These are phyloP conservation scores for Ictalurus punctatus DNA, from an alignment of 2,113 vertebrate genomes.

Conservation along the genomic window DNA sequence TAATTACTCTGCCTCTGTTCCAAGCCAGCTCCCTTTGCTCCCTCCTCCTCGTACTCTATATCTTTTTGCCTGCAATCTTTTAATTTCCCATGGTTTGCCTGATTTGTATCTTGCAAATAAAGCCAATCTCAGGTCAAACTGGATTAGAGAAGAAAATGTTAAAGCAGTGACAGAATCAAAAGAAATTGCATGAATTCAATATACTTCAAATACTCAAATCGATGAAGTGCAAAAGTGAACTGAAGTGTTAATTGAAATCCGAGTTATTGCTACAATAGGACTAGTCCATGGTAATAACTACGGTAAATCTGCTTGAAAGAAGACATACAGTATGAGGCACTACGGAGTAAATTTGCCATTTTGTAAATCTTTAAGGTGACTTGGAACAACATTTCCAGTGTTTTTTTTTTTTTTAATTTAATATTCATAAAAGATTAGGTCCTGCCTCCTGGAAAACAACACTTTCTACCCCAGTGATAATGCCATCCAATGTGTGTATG, in stretches of 20 bases:
- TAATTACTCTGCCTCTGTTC: conserved; percentile 42
- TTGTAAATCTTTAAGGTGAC: too few relatives aligned
- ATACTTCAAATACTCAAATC: neutral
- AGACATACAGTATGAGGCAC: neutral
- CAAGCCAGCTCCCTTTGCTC: conserved; percentile 24
- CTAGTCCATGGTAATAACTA: neutral
- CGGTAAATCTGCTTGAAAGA: neutral
- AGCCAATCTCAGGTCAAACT: neutral
- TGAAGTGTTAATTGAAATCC: neutral
- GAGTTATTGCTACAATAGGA: neutral
- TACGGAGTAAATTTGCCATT: too few relatives aligned
- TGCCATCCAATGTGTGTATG: neutral
- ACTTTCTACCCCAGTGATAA: neutral
- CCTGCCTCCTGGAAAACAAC: neutral
- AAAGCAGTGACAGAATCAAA: neutral
- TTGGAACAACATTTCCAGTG: too few relatives aligned
- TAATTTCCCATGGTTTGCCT: neutral
- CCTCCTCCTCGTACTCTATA: neutral
- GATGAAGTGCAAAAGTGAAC: neutral
- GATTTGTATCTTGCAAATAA: neutral
- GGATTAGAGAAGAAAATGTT: neutral
- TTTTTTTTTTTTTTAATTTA: too few relatives aligned
- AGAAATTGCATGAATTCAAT: neutral
- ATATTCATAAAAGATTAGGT: neutral
- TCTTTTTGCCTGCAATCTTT: neutral